Conservation (phyloP, 2,888 invertebrate genomes). For the Acleris emargana region DNA sequence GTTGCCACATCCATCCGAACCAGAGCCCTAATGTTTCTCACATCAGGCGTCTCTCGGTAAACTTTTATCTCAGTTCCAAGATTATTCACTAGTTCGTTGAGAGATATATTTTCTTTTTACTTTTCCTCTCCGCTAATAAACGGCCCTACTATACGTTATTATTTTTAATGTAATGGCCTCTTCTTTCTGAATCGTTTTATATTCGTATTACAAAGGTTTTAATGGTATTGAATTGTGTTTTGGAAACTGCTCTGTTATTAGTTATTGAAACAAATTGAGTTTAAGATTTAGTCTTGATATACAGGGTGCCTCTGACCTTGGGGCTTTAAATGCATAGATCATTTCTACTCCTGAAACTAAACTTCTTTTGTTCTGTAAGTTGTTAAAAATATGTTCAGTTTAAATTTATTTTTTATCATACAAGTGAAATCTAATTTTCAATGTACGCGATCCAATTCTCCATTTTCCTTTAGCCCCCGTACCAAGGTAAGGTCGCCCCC, state of each 20-base stretch:
- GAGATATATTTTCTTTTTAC: conserved; percentile 67
- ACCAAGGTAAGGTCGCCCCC: no score
- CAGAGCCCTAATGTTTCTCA: conserved; percentile 47
- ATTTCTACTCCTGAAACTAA: no score
- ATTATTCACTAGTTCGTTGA: conserved; percentile 73
- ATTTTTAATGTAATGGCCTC: conserved; percentile 18
- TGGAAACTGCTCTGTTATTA: not conserved
- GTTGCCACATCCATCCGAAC: conserved; percentile 42
- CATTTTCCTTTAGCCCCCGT: no score
- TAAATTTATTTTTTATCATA: no score
- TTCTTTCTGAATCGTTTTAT: conserved; percentile 9
- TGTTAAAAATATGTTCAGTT: no score
- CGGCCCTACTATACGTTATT: conserved; percentile 13
- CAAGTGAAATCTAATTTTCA: no score
- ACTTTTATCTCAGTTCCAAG: conserved; percentile 64
- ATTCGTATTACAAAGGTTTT: conserved; percentile 14
- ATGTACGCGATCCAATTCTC: no score
- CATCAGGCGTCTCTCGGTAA: conserved; percentile 62
- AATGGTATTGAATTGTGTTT: conserved; percentile 12
- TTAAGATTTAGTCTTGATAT: no score
- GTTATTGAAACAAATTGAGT: conserved; percentile 1
- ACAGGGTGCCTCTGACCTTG: no score
- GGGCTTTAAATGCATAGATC: no score
- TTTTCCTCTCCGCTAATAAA: conserved; percentile 34
- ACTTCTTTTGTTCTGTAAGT: no score